phyloP scores from a whole-genome alignment of 2,113 vertebrate species.

The Myiagra hebetior region DNA sequence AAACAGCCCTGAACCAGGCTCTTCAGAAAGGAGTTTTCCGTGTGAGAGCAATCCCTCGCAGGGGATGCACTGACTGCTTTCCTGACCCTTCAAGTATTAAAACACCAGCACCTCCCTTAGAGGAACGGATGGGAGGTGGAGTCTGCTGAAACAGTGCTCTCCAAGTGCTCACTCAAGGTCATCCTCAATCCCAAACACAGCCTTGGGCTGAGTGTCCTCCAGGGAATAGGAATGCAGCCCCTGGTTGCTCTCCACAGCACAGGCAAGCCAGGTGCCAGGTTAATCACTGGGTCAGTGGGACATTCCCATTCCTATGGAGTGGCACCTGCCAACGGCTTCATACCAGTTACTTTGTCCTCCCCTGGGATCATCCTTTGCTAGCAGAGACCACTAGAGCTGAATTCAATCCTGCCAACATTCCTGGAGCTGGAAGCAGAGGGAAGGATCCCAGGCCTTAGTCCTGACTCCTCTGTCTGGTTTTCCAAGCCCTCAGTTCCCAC shows the following conservation, averaged over 20 bases:
- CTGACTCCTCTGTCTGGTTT: not conserved
- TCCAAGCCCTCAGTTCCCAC: not conserved
- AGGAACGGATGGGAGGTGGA: not conserved
- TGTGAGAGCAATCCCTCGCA: not conserved
- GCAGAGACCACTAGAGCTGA: accelerated
- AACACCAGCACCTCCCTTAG: not conserved
- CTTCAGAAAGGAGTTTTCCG: not conserved
- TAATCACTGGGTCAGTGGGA: not conserved
- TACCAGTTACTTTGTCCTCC: not conserved
- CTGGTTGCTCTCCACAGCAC: accelerated
- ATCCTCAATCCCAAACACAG: not conserved
- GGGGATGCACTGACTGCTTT: not conserved
- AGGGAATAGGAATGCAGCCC: not conserved
- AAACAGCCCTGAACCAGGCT: not conserved
- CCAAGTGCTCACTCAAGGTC: not conserved
- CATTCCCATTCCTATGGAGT: not conserved
- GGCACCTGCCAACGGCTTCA: not conserved
- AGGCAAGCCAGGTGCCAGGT: not conserved
- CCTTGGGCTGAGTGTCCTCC: not conserved
- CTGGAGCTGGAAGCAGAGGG: not conserved
- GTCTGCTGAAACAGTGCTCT: not conserved
- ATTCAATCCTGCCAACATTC: not conserved
- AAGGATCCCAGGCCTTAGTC: not conserved
- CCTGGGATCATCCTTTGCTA: not conserved
- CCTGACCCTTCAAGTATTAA: not conserved